Evolutionary conservation across 1,140 invertebrate species (phyloP).

Genomic region (Pseudomyrmex sp.): DNA sequence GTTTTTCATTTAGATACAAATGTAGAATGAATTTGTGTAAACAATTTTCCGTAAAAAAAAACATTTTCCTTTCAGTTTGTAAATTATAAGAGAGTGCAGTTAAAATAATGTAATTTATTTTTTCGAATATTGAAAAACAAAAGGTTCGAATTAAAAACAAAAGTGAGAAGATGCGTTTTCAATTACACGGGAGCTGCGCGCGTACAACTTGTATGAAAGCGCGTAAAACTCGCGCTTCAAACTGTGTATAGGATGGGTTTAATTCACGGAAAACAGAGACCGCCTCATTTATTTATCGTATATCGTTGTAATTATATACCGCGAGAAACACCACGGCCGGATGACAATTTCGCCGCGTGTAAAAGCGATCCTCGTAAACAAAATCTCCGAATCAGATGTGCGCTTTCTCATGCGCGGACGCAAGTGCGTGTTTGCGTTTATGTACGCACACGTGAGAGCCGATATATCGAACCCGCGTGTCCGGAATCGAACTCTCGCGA

Average conservation of each 20-base stretch:
- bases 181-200: not conserved
- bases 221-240: constrained; percentile 5
- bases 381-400: constrained; percentile 15
- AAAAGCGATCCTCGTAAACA: constrained; percentile 29
- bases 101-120: no score
- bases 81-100: no score
- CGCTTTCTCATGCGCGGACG: constrained; percentile 6
- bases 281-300: constrained; percentile 39
- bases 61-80: not conserved
- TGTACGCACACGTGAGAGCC: not conserved
- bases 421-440: constrained; percentile 1
- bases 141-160: not conserved
- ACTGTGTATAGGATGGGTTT: constrained; percentile 23
- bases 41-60: not conserved
- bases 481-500: not conserved
- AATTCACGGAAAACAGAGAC: constrained; percentile 23
- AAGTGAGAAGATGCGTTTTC: not conserved
- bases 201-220: constrained; percentile 6
- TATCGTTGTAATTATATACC: constrained; percentile 21
- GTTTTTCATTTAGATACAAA: not conserved
- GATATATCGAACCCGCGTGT: constrained; percentile 5
- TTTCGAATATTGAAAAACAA: no score
- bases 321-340: not conserved
- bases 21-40: not conserved
- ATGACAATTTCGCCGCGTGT: not conserved